Evolutionary conservation across 2,888 invertebrate species (phyloP).

Genomic region (Cataglyphis albicans): DNA sequence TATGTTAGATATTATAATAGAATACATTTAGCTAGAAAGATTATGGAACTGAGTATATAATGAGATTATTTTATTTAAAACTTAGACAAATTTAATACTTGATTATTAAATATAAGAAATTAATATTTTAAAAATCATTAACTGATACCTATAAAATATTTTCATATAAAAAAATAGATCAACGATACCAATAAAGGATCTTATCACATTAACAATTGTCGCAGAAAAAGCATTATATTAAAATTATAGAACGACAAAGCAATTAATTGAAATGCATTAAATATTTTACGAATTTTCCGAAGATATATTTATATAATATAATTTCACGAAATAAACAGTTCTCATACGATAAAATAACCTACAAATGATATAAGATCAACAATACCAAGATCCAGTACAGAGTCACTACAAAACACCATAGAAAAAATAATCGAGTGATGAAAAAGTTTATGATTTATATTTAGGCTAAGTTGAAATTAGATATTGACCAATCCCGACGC

Average conservation of each 20-base stretch:
- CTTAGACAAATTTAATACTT: neutral
- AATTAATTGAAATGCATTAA: neutral
- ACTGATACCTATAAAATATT: neutral
- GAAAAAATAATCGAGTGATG: neutral
- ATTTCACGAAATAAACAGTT: neutral
- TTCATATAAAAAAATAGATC: neutral
- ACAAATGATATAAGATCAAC: neutral
- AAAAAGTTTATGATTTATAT: neutral
- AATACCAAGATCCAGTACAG: neutral
- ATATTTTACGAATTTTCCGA: neutral
- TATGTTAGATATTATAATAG: neutral
- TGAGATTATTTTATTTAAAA: neutral
- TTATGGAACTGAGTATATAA: neutral
- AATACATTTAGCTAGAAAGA: neutral
- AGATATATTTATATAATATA: neutral
- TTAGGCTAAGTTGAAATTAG: neutral
- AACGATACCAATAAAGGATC: neutral
- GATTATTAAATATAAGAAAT: constrained; percentile 18
- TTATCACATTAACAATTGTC: neutral
- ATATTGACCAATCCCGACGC: neutral
- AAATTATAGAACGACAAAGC: neutral
- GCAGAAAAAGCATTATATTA: neutral
- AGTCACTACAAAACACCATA: neutral
- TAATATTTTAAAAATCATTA: neutral
- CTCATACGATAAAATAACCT: neutral